Evolutionary conservation across 1,140 invertebrate genomes (phyloP), one percentile per base, ranked within the genome.

Genomic region (Eupeodes corollae): DNA sequence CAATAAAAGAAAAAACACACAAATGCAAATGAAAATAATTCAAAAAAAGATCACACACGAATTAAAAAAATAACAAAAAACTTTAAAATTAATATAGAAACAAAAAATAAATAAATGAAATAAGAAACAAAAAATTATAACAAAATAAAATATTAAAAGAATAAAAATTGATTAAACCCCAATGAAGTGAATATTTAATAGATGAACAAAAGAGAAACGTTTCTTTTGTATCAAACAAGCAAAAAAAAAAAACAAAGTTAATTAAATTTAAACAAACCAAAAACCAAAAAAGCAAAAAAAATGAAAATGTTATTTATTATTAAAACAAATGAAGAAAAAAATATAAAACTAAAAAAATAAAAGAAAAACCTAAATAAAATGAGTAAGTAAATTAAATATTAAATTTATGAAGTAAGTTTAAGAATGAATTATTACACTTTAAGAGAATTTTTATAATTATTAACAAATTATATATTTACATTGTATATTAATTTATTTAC

Each of bases 251-350:
- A 34, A 14, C 32, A 45, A 26, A 37, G 21, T 6, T 45, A 45
- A 45, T 37, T 45, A 35, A 45, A 45, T 45, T 44, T 45, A 35
- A 45, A 21, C 32, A 45, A 45, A 44, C 13, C 13, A 21, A 9
- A 44, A n/a, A n/a, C n/a, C 34, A 37, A 37, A 35, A 44, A n/a
- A n/a, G n/a, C n/a, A n/a, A n/a, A 34, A 33, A 44, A 44, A 44
- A 43, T 43, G 33, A 26, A 26, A 26, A 26, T 26, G 21, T 26
- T 26, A 26, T 26, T 26, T 26, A 26, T 26, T 26, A 26, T 26
- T 26, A 26, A 26, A 26, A 26, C 21, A 26, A 26, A 26, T 5
- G 21, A 26, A 5, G 21, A 26, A 26, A 26, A 26, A 26, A 26
- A 26, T 26, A 26, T 5, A 26, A 26, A 26, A 26, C 21, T 26